Base-by-base conservation (phyloP, 1,140 invertebrate species). In the Hyles euphorbiae region DNA sequence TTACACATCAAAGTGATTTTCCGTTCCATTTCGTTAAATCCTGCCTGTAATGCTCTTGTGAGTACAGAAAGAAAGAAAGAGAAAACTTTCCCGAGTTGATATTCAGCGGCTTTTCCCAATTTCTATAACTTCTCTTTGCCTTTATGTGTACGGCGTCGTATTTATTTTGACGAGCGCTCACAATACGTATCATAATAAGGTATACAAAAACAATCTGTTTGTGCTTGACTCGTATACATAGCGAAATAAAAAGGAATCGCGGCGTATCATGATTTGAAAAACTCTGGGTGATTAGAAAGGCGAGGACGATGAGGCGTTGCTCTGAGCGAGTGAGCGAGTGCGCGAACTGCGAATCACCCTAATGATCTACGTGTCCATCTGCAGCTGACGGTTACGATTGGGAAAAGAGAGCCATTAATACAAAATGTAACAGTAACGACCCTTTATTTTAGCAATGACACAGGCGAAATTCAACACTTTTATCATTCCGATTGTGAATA, bases 321-420 rank as follows among this genome's bases (percentile, higher is more conserved):
- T 22, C 22, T 22, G 22, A 22, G 22, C 22, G 22, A 22, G 58
- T 63, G 51, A 22, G 61, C 49, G 57, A 56, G 47, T 40, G 56
- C 55, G 40, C 53, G 49, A 33, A 53, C 36, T 64, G 51, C 64
- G 56, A 65, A 60, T 52, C 58, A 44, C 58, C 68, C 67, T 78
- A 81, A 81, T 79, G 72, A 76, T 63, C 68, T 48, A 48, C 60
- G 72, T 60, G 49, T 63, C 63, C 71, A 74, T 69, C 74, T 77
- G 74, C 74, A 70, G 58, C 65, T 77, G 76, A 77, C 74, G 70
- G 69, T 54, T 71, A 52, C 72, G 56, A 70, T 68, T 61, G 56
- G 66, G 60, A 63, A 68, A 67, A 70, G 57, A 61, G 60, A 69
- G 44, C 65, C 59, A 66, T 74, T 67, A 67, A 68, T 64, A 61